Evolutionary conservation across 2,888 invertebrate genomes (phyloP).

Genomic region (Andrena bucephala): DNA sequence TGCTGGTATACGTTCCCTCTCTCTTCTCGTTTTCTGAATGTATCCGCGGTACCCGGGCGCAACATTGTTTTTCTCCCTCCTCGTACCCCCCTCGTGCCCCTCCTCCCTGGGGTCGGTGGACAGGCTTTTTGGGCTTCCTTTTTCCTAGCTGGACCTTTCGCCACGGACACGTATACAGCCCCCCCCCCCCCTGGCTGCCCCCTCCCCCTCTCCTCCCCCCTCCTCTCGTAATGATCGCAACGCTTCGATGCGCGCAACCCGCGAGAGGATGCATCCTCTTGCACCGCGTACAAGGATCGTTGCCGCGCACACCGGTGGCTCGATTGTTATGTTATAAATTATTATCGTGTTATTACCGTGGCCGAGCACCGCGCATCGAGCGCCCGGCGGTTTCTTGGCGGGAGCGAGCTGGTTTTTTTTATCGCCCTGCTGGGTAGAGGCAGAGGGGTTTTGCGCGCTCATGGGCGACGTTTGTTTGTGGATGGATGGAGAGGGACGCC

Average conservation of each 20-base stretch:
- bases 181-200: background rate
- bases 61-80: constrained; percentile 68
- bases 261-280: constrained; percentile 57
- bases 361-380: background rate
- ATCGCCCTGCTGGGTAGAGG: background rate
- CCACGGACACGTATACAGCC: constrained; percentile 76
- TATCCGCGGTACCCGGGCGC: constrained; percentile 67
- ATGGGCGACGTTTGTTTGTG: constrained; percentile 36
- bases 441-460: background rate
- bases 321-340: constrained; percentile 62
- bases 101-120: constrained; percentile 36
- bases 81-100: constrained; percentile 23
- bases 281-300: constrained; percentile 58
- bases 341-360: constrained; percentile 55
- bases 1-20: constrained; percentile 17
- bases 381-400: constrained; percentile 32
- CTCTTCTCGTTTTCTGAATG: constrained; percentile 65
- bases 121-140: constrained; percentile 59
- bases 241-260: constrained; percentile 74
- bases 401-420: background rate
- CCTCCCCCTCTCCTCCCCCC: constrained; percentile 13
- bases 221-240: constrained; percentile 72
- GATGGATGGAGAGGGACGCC: constrained; percentile 4
- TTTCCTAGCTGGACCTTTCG: constrained; percentile 75
- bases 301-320: constrained; percentile 30